Conservation (phyloP, 1,140 invertebrate species). For the Spodoptera frugiperda region DNA sequence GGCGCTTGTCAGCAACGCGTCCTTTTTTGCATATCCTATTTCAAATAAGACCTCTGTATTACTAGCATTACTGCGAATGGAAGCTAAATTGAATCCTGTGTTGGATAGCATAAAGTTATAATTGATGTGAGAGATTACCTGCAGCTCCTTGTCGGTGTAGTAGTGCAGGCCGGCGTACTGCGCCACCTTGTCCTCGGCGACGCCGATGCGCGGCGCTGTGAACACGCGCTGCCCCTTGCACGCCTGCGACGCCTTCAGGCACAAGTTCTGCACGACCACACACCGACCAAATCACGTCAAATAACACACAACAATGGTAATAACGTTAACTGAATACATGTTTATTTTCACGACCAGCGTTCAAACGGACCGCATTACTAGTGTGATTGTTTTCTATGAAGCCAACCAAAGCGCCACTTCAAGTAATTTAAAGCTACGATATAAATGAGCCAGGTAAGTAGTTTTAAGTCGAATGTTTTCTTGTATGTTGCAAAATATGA, state of each 20-base stretch:
- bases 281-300: slow-evolving; percentile 64
- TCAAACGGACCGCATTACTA: slow-evolving; percentile 39
- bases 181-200: slow-evolving; percentile 95
- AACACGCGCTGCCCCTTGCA: slow-evolving; percentile 93
- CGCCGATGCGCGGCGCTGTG: slow-evolving; percentile 93
- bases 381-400: slow-evolving; percentile 46
- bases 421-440: slow-evolving; percentile 29
- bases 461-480: neutral
- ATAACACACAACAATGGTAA: slow-evolving; percentile 54
- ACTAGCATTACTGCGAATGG: neutral
- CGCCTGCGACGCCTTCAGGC: slow-evolving; percentile 93
- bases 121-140: slow-evolving; percentile 82
- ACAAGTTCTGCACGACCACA: slow-evolving; percentile 90
- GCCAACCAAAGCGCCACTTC: slow-evolving; percentile 23
- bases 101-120: slow-evolving; percentile 31
- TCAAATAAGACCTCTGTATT: slow-evolving; percentile 15
- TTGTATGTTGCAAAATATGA: slow-evolving; percentile 28
- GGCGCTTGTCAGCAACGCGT: slow-evolving; percentile 6
- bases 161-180: slow-evolving; percentile 97
- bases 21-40: slow-evolving; percentile 34
- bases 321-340: slow-evolving; percentile 40
- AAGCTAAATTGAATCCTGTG: neutral
- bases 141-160: slow-evolving; percentile 96
- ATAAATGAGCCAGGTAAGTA: slow-evolving; percentile 29
- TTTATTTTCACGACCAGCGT: slow-evolving; percentile 58